These are phyloP conservation scores for Aphelenchoides besseyi DNA, from an alignment of 1,140 invertebrate species.

Conservation along the genomic window DNA sequence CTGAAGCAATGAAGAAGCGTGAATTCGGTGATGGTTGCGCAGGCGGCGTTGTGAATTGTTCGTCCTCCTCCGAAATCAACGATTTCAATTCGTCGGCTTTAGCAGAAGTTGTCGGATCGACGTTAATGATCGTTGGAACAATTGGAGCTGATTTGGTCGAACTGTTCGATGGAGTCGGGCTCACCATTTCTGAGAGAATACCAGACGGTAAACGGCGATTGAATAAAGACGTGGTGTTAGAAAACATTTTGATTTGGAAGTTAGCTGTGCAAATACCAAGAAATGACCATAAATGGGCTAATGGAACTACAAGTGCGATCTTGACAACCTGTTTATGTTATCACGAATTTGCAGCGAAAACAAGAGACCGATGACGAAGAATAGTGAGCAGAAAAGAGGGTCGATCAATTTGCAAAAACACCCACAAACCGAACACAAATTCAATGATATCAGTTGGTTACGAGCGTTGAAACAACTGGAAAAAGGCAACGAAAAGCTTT, in stretches of 20 bases:
- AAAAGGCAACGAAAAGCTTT: neutral
- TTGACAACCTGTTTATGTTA: neutral
- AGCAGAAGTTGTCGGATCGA: neutral
- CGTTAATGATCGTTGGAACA: neutral
- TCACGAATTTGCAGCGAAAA: neutral
- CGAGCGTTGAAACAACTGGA: neutral
- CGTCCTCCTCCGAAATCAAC: conserved; percentile 8
- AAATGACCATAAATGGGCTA: too few relatives aligned
- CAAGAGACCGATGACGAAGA: neutral
- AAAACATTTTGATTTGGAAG: conserved; percentile 1
- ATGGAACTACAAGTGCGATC: too few relatives aligned
- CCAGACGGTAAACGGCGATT: conserved; percentile 5
- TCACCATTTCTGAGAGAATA: neutral
- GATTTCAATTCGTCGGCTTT: conserved; percentile 3
- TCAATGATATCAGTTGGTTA: too few relatives aligned
- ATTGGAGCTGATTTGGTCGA: conserved; percentile 1
- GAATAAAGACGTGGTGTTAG: neutral
- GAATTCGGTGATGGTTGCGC: neutral
- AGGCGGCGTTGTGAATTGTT: conserved; percentile 10
- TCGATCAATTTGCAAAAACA: too few relatives aligned
- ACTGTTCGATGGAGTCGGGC: neutral
- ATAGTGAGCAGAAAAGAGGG: neutral
- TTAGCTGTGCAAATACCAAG: too few relatives aligned
- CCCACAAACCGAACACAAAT: too few relatives aligned
- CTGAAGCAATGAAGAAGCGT: neutral